These are phyloP conservation scores for Thysanoteuthis rhombus DNA, from an alignment of 2,888 invertebrate genomes.

Conservation along the genomic window DNA sequence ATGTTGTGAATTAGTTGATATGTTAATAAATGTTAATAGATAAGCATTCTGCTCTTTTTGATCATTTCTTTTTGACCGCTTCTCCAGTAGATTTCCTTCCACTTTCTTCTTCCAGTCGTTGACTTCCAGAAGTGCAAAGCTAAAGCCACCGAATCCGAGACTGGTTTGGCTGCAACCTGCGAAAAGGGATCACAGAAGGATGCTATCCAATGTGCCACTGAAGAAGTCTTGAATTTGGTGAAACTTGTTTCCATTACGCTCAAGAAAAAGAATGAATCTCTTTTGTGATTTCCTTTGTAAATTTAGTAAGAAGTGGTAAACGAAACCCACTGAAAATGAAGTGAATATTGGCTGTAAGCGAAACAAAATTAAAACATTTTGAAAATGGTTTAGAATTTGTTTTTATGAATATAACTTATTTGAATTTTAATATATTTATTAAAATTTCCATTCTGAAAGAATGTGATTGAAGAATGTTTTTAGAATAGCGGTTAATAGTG, in stretches of 20 bases:
- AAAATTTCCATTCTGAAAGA: background rate
- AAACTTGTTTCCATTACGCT: background rate
- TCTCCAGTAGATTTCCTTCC: background rate
- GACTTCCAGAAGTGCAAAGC: slow-evolving; percentile 16
- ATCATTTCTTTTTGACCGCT: background rate
- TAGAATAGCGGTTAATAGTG: too few species aligned
- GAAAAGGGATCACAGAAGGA: background rate
- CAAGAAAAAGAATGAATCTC: background rate
- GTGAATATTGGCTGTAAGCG: too few species aligned
- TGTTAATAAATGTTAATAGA: too few species aligned
- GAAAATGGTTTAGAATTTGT: too few species aligned
- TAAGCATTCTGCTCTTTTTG: background rate
- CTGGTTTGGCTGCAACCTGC: background rate
- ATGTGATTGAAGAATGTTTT: too few species aligned
- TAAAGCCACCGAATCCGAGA: background rate
- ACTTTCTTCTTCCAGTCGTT: background rate
- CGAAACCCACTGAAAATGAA: too few species aligned
- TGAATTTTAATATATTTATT: too few species aligned
- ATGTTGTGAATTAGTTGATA: too few species aligned
- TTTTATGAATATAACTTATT: too few species aligned
- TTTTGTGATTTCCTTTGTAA: too few species aligned
- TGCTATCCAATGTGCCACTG: slow-evolving; percentile 18
- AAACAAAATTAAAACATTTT: too few species aligned
- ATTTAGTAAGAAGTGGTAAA: too few species aligned
- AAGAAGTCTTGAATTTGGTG: slow-evolving; percentile 18